A percentile compares a stretch with the other conserved stretches of the same genome.
phyloP scores from a whole-genome alignment of 92 coral and sea anemone species.

The Blastomussa wellsi region DNA sequence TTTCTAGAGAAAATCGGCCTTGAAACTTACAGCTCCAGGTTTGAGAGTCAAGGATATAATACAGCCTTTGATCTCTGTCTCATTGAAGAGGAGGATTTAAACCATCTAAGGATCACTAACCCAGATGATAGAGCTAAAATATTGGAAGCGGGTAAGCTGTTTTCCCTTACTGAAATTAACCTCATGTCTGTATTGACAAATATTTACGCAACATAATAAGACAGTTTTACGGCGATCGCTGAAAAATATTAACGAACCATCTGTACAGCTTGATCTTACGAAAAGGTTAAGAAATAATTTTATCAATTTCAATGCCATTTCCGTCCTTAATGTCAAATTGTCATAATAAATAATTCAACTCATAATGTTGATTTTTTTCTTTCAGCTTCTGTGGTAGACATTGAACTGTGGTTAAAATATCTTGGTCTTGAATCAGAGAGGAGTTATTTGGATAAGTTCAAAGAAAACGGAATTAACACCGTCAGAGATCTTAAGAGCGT shows the following conservation, averaged over 20 bases:
- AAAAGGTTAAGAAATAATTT: background rate
- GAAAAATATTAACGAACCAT: background rate
- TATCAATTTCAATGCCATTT: background rate
- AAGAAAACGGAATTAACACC: conserved; percentile 39
- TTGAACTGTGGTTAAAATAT: conserved; percentile 48
- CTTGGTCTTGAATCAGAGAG: conserved; percentile 22
- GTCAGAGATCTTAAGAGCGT: conserved; percentile 44
- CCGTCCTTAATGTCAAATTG: conserved; percentile 7
- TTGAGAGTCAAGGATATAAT: conserved; percentile 63
- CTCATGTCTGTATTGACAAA: background rate
- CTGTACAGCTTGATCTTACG: background rate
- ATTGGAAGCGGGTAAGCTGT: conserved; percentile 69
- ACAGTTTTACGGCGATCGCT: background rate
- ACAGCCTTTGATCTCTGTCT: conserved; percentile 46
- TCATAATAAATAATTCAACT: background rate
- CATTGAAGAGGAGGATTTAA: conserved; percentile 51
- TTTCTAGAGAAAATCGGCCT: conserved; percentile 55
- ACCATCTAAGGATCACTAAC: conserved; percentile 17
- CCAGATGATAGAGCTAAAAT: conserved; percentile 49
- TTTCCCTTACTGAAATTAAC: background rate
- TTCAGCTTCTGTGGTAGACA: conserved; percentile 40
- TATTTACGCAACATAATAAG: background rate
- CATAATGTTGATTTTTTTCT: background rate
- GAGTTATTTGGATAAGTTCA: conserved; percentile 30
- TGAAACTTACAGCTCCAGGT: conserved; percentile 15